Evolutionary conservation across 2,888 invertebrate genomes (phyloP), one percentile per base, ranked within the genome.

Genomic region (Cephus pygmeus): DNA sequence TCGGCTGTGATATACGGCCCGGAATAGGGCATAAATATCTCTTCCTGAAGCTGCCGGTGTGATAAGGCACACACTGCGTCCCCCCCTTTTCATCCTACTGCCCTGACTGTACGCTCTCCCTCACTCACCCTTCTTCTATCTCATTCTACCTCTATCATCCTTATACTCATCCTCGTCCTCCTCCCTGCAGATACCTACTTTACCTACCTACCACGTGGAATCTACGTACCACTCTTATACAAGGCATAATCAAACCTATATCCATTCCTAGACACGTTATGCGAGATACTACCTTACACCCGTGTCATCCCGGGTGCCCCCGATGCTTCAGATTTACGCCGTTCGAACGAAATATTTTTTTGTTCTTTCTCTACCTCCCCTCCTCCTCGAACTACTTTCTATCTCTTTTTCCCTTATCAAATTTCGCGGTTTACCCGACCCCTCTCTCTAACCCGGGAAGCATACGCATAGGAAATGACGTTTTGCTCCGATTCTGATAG

Each of bases 1-100:
- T 56, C 56, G 23, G 11, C 71, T 12, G 34, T 71, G 71, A 71
- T 34, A 23, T 33, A 71, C 71, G 71, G 34, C 71, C 31, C 11
- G 9, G 71, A 71, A 71, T 71, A 15, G 71, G 12, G 31, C 71
- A 34, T 71, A 71, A 71, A 71, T 71, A 71, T 71, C 71, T 71
- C 33, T 34, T 31, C 31, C 33, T 6, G 31, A 71, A 71, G 71
- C 31, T 34, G 71, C 31, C 31, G 12, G 71, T 34, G 23, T 23
- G 56, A 56, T 56, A 56, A 56, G 56, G 56, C 56, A 56, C 56
- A 56, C 23, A 23, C 56, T 9, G 56, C 23, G 9, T 56, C 15
- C 23, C 9, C 9, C 56, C 40, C 56, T 23, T 56, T 23, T 56
- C 56, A 56, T 56, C 56, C 23, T 56, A 56, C 56, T 56, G 23